A percentile compares a stretch with the other conserved stretches of the same genome.
These are phyloP conservation scores for Hirtodrosophila cameraria DNA, from an alignment of 2,888 invertebrate genomes.

Conservation along the genomic window DNA sequence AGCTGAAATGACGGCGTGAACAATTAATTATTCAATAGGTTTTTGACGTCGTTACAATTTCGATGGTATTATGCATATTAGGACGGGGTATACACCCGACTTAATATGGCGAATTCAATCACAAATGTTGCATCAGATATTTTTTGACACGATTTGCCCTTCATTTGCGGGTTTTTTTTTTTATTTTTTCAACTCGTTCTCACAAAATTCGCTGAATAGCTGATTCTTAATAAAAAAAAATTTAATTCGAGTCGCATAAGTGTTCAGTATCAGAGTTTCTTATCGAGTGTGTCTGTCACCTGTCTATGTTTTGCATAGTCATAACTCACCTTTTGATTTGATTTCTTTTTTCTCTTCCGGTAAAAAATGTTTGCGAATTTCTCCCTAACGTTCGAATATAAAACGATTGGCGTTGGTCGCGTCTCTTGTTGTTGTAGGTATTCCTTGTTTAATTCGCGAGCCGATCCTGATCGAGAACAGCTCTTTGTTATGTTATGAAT, in stretches of 20 bases:
- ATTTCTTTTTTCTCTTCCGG: slow-evolving; percentile 82
- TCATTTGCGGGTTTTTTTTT: slow-evolving; percentile 33
- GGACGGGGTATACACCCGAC: background rate
- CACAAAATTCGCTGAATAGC: slow-evolving; percentile 29
- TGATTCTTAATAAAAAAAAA: slow-evolving; percentile 14
- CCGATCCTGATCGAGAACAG: slow-evolving; percentile 24
- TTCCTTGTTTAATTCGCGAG: slow-evolving; percentile 31
- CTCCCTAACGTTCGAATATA: slow-evolving; percentile 58
- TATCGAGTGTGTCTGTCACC: background rate
- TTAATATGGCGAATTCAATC: slow-evolving; percentile 56
- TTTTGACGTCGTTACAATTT: slow-evolving; percentile 27
- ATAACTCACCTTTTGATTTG: slow-evolving; percentile 74
- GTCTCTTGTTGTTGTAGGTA: slow-evolving; percentile 39
- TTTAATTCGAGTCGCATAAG: slow-evolving; percentile 9
- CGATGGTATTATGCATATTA: slow-evolving; percentile 32
- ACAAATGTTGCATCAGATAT: slow-evolving; percentile 77
- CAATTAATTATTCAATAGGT: slow-evolving; percentile 61
- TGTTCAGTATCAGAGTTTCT: background rate
- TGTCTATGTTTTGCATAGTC: too few relatives aligned
- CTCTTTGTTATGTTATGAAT: slow-evolving; percentile 84
- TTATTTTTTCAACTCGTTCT: slow-evolving; percentile 1
- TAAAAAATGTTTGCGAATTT: slow-evolving; percentile 80
- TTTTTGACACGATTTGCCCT: slow-evolving; percentile 57
- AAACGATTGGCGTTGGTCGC: slow-evolving; percentile 43
- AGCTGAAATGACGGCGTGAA: slow-evolving; percentile 24